Evolutionary conservation across 2,888 invertebrate genomes (phyloP).

Genomic region (Linnaemya tessellans): DNA sequence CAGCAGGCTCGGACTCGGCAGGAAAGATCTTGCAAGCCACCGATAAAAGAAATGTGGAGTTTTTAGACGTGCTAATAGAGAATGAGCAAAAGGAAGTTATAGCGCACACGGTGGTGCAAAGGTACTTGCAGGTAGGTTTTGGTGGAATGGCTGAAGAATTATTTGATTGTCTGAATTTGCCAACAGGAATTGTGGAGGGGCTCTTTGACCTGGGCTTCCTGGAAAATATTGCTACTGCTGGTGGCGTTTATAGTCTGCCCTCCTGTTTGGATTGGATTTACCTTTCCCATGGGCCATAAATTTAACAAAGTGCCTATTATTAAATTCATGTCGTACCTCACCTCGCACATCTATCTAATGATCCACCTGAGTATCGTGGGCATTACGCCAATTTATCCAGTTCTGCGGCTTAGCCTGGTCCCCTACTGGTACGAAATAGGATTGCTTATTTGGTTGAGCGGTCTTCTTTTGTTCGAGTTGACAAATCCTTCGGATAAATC

Average conservation of each 20-base stretch:
- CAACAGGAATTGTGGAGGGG: slow-evolving; percentile 98
- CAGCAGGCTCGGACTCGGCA: slow-evolving; percentile 97
- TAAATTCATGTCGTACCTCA: slow-evolving; percentile 99
- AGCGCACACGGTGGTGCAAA: slow-evolving; percentile 98
- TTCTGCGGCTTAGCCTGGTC: slow-evolving; percentile 90
- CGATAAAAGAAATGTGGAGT: slow-evolving; percentile 96
- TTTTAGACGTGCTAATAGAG: slow-evolving; percentile 98
- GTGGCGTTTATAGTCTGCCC: slow-evolving; percentile 96
- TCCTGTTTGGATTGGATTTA: slow-evolving; percentile 97
- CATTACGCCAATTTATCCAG: slow-evolving; percentile 93
- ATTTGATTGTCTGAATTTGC: background rate
- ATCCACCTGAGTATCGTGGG: slow-evolving; percentile 94
- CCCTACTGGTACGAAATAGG: slow-evolving; percentile 99
- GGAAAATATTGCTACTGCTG: slow-evolving; percentile 96
- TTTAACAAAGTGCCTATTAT: slow-evolving; percentile 99
- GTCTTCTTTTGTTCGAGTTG: slow-evolving; percentile 96
- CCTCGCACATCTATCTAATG: slow-evolving; percentile 99
- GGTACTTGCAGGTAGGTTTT: slow-evolving; percentile 93
- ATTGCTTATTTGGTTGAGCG: slow-evolving; percentile 96
- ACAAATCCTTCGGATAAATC: slow-evolving; percentile 99
- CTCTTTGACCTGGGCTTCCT: slow-evolving; percentile 97
- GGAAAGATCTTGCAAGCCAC: slow-evolving; percentile 97
- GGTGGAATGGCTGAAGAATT: background rate
- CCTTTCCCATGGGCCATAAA: slow-evolving; percentile 96
- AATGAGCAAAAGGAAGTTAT: slow-evolving; percentile 99